Conservation (phyloP, 2,888 invertebrate genomes). For the Agapostemon virescens region DNA sequence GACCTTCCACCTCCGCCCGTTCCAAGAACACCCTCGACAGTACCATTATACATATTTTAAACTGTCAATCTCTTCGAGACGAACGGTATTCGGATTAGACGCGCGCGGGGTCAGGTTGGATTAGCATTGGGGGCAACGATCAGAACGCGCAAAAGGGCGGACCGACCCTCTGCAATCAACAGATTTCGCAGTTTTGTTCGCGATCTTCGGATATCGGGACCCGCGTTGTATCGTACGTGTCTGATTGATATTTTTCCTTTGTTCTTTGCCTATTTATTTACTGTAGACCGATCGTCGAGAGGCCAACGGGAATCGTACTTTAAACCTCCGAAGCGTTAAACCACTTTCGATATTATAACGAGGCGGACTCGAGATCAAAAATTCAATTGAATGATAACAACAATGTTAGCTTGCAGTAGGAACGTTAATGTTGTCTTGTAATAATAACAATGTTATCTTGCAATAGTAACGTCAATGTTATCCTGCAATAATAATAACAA, state of each 20-base stretch:
- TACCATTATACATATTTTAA: constrained; percentile 80
- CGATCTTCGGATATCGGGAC: constrained; percentile 5
- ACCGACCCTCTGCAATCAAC: constrained; percentile 19
- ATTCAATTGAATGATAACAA: no score
- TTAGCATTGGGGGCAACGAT: constrained; percentile 73
- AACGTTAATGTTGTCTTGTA: no score
- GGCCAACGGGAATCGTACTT: no score
- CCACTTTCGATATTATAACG: no score
- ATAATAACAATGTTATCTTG: no score
- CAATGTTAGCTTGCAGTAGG: no score
- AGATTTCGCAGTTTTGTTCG: constrained; percentile 10
- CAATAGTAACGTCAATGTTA: no score
- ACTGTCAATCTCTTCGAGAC: constrained; percentile 78
- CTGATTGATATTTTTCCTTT: neutral
- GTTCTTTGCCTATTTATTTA: neutral
- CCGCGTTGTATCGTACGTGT: neutral
- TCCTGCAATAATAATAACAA: no score
- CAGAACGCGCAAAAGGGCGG: constrained; percentile 70
- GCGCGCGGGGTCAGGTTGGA: constrained; percentile 75
- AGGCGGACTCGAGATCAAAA: no score
- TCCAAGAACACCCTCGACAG: constrained; percentile 44
- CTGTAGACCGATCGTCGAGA: no score
- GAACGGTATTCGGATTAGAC: constrained; percentile 68
- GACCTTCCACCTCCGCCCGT: constrained; percentile 46
- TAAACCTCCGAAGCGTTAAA: no score